Conservation (phyloP, 2,888 invertebrate genomes). For the Nemurella pictetii region DNA sequence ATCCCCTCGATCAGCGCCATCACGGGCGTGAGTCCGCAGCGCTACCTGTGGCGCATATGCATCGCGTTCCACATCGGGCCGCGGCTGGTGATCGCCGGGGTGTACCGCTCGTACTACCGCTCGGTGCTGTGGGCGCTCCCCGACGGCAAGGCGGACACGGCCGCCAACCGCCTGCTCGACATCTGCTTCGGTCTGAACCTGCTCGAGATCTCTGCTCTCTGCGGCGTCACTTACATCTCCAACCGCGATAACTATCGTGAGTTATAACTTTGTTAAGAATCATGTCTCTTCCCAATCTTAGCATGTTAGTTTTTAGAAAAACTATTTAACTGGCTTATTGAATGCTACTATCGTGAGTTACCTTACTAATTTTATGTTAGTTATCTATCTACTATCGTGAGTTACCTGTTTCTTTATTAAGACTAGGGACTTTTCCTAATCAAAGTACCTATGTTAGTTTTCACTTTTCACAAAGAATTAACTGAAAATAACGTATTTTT, state of each 20-base stretch:
- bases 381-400: too few relatives aligned
- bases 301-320: too few relatives aligned
- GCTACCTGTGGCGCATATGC: slow-evolving; percentile 90
- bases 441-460: too few relatives aligned
- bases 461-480: too few relatives aligned
- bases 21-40: slow-evolving; percentile 89
- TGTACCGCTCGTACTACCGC: slow-evolving; percentile 82
- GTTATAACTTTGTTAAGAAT: slow-evolving; percentile 50
- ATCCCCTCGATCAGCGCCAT: slow-evolving; percentile 95
- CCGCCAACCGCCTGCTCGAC: slow-evolving; percentile 59
- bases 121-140: slow-evolving; percentile 58
- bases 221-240: slow-evolving; percentile 90
- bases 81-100: slow-evolving; percentile 82
- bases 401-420: too few relatives aligned
- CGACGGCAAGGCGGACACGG: slow-evolving; percentile 50
- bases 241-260: slow-evolving; percentile 95
- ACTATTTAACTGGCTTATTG: too few relatives aligned
- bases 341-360: too few relatives aligned
- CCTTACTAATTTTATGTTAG: too few relatives aligned
- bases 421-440: too few relatives aligned
- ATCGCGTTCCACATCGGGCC: slow-evolving; percentile 92
- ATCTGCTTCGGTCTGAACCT: slow-evolving; percentile 82
- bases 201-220: slow-evolving; percentile 81
- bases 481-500: too few relatives aligned
- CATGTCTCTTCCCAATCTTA: not conserved